Evolutionary conservation across 2,888 invertebrate species (phyloP).

Genomic region (Cosmia pyralina): DNA sequence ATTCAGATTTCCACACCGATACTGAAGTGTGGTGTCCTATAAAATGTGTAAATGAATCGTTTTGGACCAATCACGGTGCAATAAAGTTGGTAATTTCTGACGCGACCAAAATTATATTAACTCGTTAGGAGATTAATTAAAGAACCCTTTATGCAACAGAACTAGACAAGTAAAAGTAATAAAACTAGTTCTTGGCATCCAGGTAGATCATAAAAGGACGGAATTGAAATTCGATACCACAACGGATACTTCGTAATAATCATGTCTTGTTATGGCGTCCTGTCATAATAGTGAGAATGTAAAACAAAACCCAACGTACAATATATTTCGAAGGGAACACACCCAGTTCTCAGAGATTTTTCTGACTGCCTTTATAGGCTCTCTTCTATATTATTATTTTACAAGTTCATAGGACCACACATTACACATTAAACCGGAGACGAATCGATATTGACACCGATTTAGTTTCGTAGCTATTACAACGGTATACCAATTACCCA

Average conservation of each 20-base stretch:
- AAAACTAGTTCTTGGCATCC: conserved; percentile 50
- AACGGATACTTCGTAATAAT: conserved; percentile 78
- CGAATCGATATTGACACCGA: conserved; percentile 75
- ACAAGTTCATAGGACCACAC: conserved; percentile 82
- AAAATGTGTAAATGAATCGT: conserved; percentile 78
- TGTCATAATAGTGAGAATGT: conserved; percentile 79
- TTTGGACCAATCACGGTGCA: conserved; percentile 72
- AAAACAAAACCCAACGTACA: conserved; percentile 67
- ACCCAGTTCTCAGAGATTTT: conserved; percentile 54
- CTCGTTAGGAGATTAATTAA: conserved; percentile 44
- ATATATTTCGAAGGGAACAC: conserved; percentile 56
- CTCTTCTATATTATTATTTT: conserved; percentile 72
- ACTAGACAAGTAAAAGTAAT: conserved; percentile 40
- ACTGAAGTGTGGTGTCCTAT: conserved; percentile 77
- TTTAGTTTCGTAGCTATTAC: conserved; percentile 75
- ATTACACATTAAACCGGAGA: conserved; percentile 74
- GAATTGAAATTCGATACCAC: conserved; percentile 73
- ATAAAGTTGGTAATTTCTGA: conserved; percentile 65
- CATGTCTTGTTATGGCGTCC: conserved; percentile 79
- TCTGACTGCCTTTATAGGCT: conserved; percentile 58
- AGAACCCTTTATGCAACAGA: conserved; percentile 25
- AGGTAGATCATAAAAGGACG: conserved; percentile 71
- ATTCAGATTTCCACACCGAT: conserved; percentile 83
- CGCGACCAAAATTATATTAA: conserved; percentile 51
- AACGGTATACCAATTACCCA: conserved; percentile 76